Evolutionary conservation across 2,113 vertebrate species (phyloP), one percentile per base, ranked within the genome.

Genomic region (Jacana jacana): DNA sequence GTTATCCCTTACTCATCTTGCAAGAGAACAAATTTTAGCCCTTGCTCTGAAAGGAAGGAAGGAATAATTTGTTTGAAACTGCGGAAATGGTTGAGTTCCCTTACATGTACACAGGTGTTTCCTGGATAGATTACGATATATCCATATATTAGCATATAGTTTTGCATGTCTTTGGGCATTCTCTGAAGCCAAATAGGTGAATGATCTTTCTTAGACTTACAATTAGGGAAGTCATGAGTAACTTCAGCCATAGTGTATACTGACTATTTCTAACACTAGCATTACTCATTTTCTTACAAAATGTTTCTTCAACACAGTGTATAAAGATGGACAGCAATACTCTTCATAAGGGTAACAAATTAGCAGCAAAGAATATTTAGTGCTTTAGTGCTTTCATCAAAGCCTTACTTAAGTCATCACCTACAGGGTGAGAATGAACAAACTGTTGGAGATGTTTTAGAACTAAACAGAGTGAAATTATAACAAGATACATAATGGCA

Each of bases 21-120:
- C n/a, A 37, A n/a, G 30, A 75, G 82, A 48, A 49, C 1, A 69
- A 42, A 46, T 80, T 60, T 76, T 69, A 86, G n/a, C 31, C n/a
- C 27, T 71, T 1, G 1, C 27, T 57, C 14, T 35, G 54, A 57
- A 91, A 93, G 90, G 95, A 97, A 96, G 96, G 93, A 96, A 96
- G 76, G 61, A 93, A 79, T 88, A 71, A 88, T 85, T 65, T 86
- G 83, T 76, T 81, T 88, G 57, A 72, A 76, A 81, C n/a, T 19
- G 28, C 0, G 86, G 90, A 96, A 95, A 81, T 61, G 71, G 14
- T 86, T 8, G 72, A 71, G 72, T 94, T 95, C 69, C 86, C 35
- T 81, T 84, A 27, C 49, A 17, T 1, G 13, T 89, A 44, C 17
- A 4, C 92, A 96, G 88, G 68, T 94, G 92, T 79, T 96, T 96